Conservation (phyloP, 2,113 vertebrate species). For the Mormyrus iriodes region DNA sequence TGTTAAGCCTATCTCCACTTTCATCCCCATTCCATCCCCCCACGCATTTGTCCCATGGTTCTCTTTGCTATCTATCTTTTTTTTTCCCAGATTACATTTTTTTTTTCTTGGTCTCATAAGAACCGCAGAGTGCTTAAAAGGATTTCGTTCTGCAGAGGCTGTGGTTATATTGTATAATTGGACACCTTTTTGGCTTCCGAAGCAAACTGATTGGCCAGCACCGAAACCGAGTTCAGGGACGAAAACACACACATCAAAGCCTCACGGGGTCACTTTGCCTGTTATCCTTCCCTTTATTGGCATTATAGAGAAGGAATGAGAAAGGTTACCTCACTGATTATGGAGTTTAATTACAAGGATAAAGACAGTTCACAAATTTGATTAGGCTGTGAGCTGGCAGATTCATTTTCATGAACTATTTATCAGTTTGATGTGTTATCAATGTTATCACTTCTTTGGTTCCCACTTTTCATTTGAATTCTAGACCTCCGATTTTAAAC, state of each 20-base stretch:
- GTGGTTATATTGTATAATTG: neutral
- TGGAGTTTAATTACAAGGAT: constrained; percentile 12
- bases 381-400: constrained; percentile 17
- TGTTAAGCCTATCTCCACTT: neutral
- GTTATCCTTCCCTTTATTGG: neutral
- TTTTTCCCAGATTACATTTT: neutral
- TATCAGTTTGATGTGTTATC: neutral
- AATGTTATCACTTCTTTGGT: neutral
- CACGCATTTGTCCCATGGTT: neutral
- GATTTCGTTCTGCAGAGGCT: neutral
- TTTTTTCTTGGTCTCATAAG: neutral
- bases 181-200: neutral
- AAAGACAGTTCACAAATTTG: constrained; percentile 15
- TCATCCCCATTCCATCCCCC: neutral
- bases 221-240: neutral
- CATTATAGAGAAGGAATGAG: neutral
- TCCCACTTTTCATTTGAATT: constrained; percentile 7
- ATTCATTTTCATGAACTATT: constrained; percentile 15
- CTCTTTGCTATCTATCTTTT: neutral
- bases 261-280: neutral
- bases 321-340: constrained; percentile 15
- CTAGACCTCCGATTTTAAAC: neutral
- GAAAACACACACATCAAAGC: neutral
- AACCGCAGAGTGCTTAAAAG: neutral
- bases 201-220: neutral